Evolutionary conservation across 2,888 invertebrate genomes (phyloP).

Genomic region (Hydraecia micacea): DNA sequence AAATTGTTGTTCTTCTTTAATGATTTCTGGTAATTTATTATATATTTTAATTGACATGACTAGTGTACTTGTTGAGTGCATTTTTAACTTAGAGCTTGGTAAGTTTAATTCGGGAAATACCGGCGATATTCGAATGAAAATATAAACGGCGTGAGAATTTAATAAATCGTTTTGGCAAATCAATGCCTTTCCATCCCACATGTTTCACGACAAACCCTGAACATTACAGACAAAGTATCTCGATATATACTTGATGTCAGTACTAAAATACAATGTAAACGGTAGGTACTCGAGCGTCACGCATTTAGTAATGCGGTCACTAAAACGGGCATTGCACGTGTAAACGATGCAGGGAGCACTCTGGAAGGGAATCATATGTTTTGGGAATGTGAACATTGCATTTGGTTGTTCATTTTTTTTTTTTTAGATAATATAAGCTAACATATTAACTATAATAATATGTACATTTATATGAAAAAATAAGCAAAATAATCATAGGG

Average conservation of each 20-base stretch:
- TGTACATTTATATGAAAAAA: too few relatives aligned
- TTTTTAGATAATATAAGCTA: too few relatives aligned
- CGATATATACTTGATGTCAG: slow-evolving; percentile 19
- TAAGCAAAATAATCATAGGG: too few relatives aligned
- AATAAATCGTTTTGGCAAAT: slow-evolving; percentile 12
- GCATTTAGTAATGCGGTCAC: slow-evolving; percentile 33
- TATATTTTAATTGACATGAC: too few relatives aligned
- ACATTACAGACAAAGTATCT: slow-evolving; percentile 22
- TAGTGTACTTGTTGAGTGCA: too few relatives aligned
- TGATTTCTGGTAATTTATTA: too few relatives aligned
- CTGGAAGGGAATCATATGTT: slow-evolving; percentile 19
- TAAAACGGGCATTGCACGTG: slow-evolving; percentile 26
- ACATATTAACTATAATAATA: too few relatives aligned
- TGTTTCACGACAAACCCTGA: slow-evolving; percentile 15
- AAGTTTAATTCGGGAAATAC: too few relatives aligned
- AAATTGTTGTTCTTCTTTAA: too few relatives aligned
- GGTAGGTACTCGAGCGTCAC: slow-evolving; percentile 1
- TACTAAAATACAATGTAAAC: slow-evolving; percentile 53
- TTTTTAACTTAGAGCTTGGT: too few relatives aligned
- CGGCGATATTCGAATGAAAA: slow-evolving; percentile 2
- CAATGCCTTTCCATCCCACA: not conserved
- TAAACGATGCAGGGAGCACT: slow-evolving; percentile 12
- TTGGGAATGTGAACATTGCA: slow-evolving; percentile 1
- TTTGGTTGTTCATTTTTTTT: not conserved
- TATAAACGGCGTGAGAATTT: not conserved